Conservation (phyloP, 1,140 invertebrate species). For the Physella acuta region DNA sequence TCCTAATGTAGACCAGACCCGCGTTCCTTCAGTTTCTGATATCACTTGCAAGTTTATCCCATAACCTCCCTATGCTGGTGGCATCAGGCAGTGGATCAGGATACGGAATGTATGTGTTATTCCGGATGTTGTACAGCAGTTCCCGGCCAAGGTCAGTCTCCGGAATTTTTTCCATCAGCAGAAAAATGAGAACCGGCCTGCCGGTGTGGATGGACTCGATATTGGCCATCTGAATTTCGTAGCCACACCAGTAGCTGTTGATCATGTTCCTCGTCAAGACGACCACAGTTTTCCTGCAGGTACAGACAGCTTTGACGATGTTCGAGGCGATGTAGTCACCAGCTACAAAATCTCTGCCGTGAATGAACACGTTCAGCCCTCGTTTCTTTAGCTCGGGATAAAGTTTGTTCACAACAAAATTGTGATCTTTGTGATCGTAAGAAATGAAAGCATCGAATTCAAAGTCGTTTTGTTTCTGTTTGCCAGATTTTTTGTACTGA, state of each 20-base stretch:
- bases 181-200: constrained; percentile 28
- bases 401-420: constrained; percentile 30
- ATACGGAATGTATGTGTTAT: constrained; percentile 29
- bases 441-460: constrained; percentile 40
- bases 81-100: background rate
- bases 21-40: background rate
- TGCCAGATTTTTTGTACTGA: constrained; percentile 13
- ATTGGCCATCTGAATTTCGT: constrained; percentile 61
- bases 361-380: constrained; percentile 36
- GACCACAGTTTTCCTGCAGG: constrained; percentile 67
- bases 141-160: constrained; percentile 18
- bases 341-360: constrained; percentile 44
- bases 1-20: no score
- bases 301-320: constrained; percentile 65
- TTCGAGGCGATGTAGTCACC: constrained; percentile 64
- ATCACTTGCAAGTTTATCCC: background rate
- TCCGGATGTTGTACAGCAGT: constrained; percentile 26
- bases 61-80: background rate
- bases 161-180: constrained; percentile 32
- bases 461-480: constrained; percentile 8
- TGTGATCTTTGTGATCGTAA: constrained; percentile 32
- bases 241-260: constrained; percentile 70
- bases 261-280: constrained; percentile 68
- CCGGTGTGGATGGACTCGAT: constrained; percentile 31
- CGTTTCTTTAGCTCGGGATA: constrained; percentile 29